phyloP scores from a whole-genome alignment of 2,113 vertebrate genomes.

The Dasyurus viverrinus region DNA sequence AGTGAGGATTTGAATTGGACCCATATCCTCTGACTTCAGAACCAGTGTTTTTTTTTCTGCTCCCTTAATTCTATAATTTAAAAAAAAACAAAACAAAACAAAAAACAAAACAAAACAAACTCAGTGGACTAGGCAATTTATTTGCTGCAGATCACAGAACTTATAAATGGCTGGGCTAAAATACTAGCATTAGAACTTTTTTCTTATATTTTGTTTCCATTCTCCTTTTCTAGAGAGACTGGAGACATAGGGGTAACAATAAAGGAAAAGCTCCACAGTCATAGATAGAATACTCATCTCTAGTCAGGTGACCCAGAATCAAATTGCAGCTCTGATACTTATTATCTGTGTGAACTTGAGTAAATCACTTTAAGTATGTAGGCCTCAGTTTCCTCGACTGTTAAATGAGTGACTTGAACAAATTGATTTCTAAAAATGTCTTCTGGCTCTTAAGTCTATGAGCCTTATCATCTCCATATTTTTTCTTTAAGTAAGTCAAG shows the following conservation, averaged over 20 bases:
- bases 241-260: not conserved
- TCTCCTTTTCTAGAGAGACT: not conserved
- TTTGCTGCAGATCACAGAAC: not conserved
- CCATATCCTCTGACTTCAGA: not conserved
- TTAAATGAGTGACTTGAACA: not conserved
- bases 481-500: conserved; percentile 2
- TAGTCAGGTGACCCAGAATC: not conserved
- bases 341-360: not conserved
- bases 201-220: not conserved
- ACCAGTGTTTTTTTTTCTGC: not conserved
- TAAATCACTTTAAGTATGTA: not conserved
- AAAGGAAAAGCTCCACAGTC: not conserved
- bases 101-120: not conserved
- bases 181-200: not conserved
- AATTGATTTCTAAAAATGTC: not conserved
- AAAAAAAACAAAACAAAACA: not conserved
- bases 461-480: not conserved
- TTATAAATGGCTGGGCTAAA: not conserved
- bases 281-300: not conserved
- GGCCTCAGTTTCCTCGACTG: not conserved
- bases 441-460: not conserved
- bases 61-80: not conserved
- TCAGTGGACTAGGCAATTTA: not conserved
- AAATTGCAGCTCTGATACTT: not conserved
- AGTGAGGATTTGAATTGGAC: not conserved